These are phyloP conservation scores for Falco peregrinus DNA, from an alignment of 2,797 vertebrate genomes.

Conservation along the genomic window DNA sequence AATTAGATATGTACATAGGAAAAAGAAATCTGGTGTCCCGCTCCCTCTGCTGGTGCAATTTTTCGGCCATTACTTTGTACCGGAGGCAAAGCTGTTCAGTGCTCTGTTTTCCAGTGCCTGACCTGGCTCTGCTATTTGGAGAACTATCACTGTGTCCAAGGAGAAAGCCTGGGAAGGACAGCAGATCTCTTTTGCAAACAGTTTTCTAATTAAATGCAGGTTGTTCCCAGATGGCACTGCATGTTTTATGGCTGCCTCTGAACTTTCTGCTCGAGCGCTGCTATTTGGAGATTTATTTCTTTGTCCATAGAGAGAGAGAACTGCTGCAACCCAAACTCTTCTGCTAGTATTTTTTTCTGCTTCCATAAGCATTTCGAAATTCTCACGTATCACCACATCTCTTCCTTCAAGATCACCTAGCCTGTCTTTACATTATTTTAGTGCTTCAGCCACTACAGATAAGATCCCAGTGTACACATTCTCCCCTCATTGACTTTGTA, in stretches of 20 bases:
- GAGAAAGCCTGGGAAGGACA: background rate
- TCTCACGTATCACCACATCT: background rate
- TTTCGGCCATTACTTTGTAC: background rate
- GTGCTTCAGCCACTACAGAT: background rate
- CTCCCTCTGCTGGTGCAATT: constrained; percentile 64
- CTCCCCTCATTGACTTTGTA: background rate
- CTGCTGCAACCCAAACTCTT: background rate
- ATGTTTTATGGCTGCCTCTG: background rate
- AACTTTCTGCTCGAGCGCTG: background rate
- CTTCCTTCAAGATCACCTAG: background rate
- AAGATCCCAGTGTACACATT: background rate
- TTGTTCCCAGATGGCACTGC: background rate
- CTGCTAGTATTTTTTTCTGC: background rate
- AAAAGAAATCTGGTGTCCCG: constrained; percentile 34
- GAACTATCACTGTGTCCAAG: background rate
- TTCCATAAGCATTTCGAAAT: background rate
- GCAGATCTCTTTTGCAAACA: background rate
- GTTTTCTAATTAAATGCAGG: background rate
- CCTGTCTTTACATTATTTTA: background rate
- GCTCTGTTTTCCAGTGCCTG: background rate
- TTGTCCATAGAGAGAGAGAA: background rate
- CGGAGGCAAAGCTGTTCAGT: background rate
- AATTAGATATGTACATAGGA: background rate
- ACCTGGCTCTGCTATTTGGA: background rate
- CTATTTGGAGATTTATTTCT: background rate